These are phyloP conservation scores for Hydrotaea cyrtoneurina DNA, from an alignment of 2,888 invertebrate species.

Conservation along the genomic window DNA sequence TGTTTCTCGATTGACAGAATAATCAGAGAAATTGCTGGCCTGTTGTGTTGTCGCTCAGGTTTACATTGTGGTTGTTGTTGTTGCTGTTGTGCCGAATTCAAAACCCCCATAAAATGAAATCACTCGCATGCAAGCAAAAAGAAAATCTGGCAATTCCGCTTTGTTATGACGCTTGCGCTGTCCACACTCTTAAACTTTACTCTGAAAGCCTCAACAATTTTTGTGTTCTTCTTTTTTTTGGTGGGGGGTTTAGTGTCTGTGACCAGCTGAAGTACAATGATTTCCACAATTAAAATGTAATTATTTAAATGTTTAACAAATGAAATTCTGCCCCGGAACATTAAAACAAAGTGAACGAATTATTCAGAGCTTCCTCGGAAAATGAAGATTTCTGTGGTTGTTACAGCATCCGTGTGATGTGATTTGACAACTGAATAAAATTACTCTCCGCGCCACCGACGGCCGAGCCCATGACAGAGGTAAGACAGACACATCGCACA, in stretches of 20 bases:
- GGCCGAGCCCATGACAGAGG: background rate
- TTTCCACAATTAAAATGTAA: background rate
- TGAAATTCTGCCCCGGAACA: too few species aligned
- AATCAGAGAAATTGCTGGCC: background rate
- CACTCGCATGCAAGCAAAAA: background rate
- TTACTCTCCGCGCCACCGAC: background rate
- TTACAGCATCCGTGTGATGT: background rate
- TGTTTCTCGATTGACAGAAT: background rate
- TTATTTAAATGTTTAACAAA: too few species aligned
- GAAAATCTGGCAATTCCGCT: constrained; percentile 36
- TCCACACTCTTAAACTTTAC: too few species aligned
- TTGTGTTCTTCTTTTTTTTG: background rate
- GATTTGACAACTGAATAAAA: background rate
- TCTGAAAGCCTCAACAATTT: constrained; percentile 32
- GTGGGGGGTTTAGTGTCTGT: too few species aligned
- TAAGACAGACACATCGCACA: background rate
- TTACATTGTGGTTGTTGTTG: background rate
- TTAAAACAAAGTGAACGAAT: too few species aligned
- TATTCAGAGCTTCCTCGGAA: too few species aligned
- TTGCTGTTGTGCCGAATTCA: background rate
- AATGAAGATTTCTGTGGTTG: too few species aligned
- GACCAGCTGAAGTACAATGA: too few species aligned
- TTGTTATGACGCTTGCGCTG: constrained; percentile 57
- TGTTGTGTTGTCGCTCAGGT: background rate
- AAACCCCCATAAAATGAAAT: background rate